A percentile compares a stretch with the other conserved stretches of the same genome.
Evolutionary conservation across 2,113 vertebrate species (phyloP).

Genomic region (Scomber colias): DNA sequence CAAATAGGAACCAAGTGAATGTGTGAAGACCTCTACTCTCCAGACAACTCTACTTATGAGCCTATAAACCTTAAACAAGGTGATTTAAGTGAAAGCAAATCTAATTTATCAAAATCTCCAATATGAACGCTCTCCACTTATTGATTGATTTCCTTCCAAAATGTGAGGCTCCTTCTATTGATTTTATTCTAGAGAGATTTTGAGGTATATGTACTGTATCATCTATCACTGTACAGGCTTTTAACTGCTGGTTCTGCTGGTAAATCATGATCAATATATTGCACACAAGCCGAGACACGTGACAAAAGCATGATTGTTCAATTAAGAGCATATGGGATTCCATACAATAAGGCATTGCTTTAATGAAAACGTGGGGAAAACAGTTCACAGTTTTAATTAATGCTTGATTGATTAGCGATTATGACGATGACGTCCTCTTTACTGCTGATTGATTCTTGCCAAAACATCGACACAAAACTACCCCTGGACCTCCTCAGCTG

Average conservation of each 20-base stretch:
- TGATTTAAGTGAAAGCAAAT: neutral
- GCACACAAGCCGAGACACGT: conserved; percentile 38
- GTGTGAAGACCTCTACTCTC: neutral
- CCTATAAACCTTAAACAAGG: conserved; percentile 3
- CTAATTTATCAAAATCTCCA: neutral
- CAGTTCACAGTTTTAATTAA: conserved; percentile 77
- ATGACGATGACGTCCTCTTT: conserved; percentile 35
- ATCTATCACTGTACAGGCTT: neutral
- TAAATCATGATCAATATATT: conserved; percentile 31
- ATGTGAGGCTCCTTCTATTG: conserved; percentile 14
- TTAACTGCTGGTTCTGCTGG: conserved; percentile 53
- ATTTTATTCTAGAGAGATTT: conserved; percentile 15
- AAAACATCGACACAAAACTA: conserved; percentile 37
- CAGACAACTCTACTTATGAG: neutral
- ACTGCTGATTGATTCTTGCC: conserved; percentile 53
- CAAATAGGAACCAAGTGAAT: neutral
- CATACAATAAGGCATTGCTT: conserved; percentile 81
- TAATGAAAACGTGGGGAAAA: conserved; percentile 71
- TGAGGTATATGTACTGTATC: conserved; percentile 36
- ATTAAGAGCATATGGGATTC: conserved; percentile 63
- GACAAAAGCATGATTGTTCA: conserved; percentile 55
- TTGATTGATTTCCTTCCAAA: conserved; percentile 19
- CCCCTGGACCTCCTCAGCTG: conserved; percentile 41
- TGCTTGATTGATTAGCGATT: conserved; percentile 48
- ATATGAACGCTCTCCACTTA: neutral